These are phyloP conservation scores for Callithrix jacchus DNA, from an alignment of 2,113 vertebrate species.

Conservation along the genomic window DNA sequence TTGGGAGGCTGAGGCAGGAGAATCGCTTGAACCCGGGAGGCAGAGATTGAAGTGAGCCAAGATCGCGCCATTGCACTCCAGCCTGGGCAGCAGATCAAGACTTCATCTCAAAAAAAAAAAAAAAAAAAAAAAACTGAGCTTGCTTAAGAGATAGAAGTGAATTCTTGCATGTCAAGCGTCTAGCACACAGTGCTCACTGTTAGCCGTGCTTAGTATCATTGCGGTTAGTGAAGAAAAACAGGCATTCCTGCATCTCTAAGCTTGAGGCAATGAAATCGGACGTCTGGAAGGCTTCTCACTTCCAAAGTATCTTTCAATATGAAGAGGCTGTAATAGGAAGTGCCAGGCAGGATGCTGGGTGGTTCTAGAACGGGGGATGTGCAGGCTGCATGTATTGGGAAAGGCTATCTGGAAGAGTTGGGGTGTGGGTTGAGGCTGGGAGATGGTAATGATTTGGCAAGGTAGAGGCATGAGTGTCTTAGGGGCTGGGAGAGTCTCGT, in stretches of 20 bases:
- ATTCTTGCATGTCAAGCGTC: not conserved
- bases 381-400: not conserved
- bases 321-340: not conserved
- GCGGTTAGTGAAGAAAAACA: not conserved
- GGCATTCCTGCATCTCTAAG: not conserved
- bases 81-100: too few relatives aligned
- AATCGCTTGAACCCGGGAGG: too few relatives aligned
- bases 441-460: not conserved
- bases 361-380: not conserved
- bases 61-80: too few relatives aligned
- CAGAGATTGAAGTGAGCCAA: too few relatives aligned
- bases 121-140: not conserved
- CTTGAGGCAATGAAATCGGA: not conserved
- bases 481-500: not conserved
- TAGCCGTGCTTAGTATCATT: not conserved
- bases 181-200: not conserved
- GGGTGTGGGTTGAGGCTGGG: not conserved
- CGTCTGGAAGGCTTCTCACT: not conserved
- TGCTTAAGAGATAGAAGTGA: not conserved
- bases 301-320: not conserved
- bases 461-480: not conserved
- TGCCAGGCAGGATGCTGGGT: not conserved
- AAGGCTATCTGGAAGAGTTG: not conserved
- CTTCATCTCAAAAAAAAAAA: not conserved
- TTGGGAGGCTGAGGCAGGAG: too few relatives aligned